Conservation (phyloP, 2,888 invertebrate genomes). For the Himalopsyche japonica region DNA sequence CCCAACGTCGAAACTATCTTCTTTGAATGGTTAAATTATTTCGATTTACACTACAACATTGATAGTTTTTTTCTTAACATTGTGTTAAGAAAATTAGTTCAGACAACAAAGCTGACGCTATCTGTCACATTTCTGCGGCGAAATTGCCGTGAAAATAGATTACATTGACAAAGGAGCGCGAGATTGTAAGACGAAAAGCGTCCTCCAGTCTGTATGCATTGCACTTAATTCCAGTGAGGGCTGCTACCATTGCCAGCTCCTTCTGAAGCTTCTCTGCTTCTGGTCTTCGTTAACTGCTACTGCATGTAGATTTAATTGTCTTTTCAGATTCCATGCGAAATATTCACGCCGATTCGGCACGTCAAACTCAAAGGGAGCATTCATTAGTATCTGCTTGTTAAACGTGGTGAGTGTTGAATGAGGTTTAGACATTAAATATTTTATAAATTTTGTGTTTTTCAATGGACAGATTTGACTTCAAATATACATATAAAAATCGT, state of each 20-base stretch:
- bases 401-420: too few species aligned
- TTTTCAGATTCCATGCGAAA: neutral
- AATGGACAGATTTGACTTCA: too few species aligned
- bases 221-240: constrained; percentile 40
- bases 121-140: neutral
- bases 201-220: constrained; percentile 40
- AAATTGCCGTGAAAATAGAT: constrained; percentile 7
- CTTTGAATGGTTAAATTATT: too few species aligned
- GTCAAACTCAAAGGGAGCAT: neutral
- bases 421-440: too few species aligned
- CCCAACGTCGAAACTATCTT: too few species aligned
- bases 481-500: too few species aligned
- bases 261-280: neutral
- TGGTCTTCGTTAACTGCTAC: neutral
- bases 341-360: neutral
- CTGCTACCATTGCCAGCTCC: neutral
- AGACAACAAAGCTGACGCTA: neutral
- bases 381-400: too few species aligned
- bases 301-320: neutral
- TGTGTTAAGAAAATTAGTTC: too few species aligned
- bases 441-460: too few species aligned
- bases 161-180: constrained; percentile 15
- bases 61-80: too few species aligned
- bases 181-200: neutral
- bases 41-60: too few species aligned